phyloP scores from a whole-genome alignment of 2,888 invertebrate genomes.

The Lissocephala sabroskyi region DNA sequence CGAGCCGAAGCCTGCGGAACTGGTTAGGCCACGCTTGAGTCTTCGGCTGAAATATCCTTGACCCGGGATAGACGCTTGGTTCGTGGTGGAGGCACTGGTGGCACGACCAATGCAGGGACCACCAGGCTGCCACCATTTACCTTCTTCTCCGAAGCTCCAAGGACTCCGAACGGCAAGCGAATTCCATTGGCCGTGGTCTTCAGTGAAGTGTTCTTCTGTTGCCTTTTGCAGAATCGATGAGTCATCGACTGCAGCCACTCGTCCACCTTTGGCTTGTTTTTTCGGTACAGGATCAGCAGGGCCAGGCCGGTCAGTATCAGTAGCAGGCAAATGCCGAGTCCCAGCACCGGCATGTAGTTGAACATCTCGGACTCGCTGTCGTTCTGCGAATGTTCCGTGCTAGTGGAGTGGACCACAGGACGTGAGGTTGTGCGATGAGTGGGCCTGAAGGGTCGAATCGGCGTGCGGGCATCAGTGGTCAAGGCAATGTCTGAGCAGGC shows the following conservation, averaged over 20 bases:
- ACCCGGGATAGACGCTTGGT: conserved; percentile 62
- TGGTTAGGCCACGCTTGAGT: conserved; percentile 50
- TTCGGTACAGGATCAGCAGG: conserved; percentile 83
- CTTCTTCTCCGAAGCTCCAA: conserved; percentile 15
- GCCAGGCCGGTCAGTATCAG: conserved; percentile 78
- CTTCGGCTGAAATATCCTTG: conserved; percentile 56
- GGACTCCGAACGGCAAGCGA: conserved; percentile 12
- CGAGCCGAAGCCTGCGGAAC: too few species aligned
- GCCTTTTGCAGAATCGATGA: conserved; percentile 26
- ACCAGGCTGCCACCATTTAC: too few species aligned
- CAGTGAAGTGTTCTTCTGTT: conserved; percentile 12
- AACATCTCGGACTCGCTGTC: conserved; percentile 46
- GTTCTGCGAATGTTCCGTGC: conserved; percentile 31
- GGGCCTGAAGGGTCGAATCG: conserved; percentile 70
- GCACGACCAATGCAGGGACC: conserved; percentile 13
- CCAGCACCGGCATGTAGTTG: conserved; percentile 75
- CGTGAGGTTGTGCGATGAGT: conserved; percentile 56
- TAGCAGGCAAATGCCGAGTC: conserved; percentile 79
- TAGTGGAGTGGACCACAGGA: conserved; percentile 27
- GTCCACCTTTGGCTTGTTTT: conserved; percentile 81
- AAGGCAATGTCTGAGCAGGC: conserved; percentile 88
- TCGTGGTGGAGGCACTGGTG: conserved; percentile 67
- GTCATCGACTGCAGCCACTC: conserved; percentile 42
- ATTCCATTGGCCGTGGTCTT: conserved; percentile 15
- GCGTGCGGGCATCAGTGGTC: conserved; percentile 74